These are phyloP conservation scores for Hylia prasina DNA, from an alignment of 2,113 vertebrate genomes.

Conservation along the genomic window DNA sequence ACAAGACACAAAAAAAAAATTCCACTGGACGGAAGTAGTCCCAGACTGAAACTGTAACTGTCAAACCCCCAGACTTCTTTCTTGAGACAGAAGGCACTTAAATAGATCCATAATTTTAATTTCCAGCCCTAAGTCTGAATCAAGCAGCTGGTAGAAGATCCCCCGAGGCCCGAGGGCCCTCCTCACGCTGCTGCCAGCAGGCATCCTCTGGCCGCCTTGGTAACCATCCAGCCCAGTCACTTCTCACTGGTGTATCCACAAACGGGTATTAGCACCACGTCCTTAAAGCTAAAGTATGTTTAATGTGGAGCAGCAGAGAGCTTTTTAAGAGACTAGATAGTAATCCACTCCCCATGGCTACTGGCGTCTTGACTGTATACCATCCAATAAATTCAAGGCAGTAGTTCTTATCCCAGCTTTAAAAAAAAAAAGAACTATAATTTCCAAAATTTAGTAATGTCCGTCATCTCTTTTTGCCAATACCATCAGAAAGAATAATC, in stretches of 20 bases:
- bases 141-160: constrained; percentile 71
- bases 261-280: constrained; percentile 56
- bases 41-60: constrained; percentile 74
- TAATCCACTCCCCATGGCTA: constrained; percentile 78
- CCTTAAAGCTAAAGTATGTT: constrained; percentile 71
- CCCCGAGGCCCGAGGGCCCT: constrained; percentile 48
- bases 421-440: constrained; percentile 68
- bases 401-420: constrained; percentile 72
- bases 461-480: constrained; percentile 69
- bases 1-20: constrained; percentile 72
- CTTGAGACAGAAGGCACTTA: constrained; percentile 73
- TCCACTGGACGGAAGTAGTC: constrained; percentile 77
- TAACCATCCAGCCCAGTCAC: constrained; percentile 76
- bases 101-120: constrained; percentile 74
- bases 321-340: constrained; percentile 62
- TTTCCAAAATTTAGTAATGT: constrained; percentile 74
- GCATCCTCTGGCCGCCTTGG: constrained; percentile 66
- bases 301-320: constrained; percentile 55
- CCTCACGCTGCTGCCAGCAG: constrained; percentile 55
- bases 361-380: constrained; percentile 66
- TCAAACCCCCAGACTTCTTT: constrained; percentile 81
- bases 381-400: constrained; percentile 71
- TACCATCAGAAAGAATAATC: constrained; percentile 75
- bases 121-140: constrained; percentile 73
- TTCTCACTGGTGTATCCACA: constrained; percentile 76